Evolutionary conservation across 2,113 vertebrate genomes (phyloP), one percentile per base, ranked within the genome.

Genomic region (Elanus axillaris): DNA sequence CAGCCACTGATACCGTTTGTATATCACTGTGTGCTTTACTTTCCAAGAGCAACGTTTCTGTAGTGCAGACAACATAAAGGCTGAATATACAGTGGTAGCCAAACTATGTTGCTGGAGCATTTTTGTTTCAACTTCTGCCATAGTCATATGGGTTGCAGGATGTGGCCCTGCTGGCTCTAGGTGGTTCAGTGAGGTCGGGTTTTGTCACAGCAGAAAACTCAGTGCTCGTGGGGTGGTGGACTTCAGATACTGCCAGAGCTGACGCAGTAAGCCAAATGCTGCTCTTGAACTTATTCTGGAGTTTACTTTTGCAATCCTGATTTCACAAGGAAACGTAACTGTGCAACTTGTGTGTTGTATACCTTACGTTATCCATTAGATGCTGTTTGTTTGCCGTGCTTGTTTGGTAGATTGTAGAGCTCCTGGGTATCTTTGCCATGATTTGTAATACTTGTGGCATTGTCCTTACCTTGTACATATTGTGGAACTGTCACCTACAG

Each of bases 21-120:
- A 68, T 91, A 93, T 94, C 11, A 5, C 96, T 93, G 69, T 81
- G 93, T 97, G 94, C 96, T 98, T 96, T 84, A 71, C 95, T 96
- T 97, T 75, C 91, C 58, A 52, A 88, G 88, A 94, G 94, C 74
- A 31, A 26, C 29, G 2, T 79, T 94, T 91, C 42, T 95, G 31
- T 88, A 91, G 91, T 9, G 25, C 94, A 88, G 97, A 68, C 69
- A 87, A 34, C 4, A 1, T 97, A 77, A 86, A 95, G 93, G 96
- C 94, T 94, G 88, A 90, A 63, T 75, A 75, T 72, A 55, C 76
- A 85, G 96, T 63, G 92, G 95, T 88, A 93, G 96, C 93, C 95
- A 78, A 31, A 59, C 58, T 60, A 0, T 90, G 71, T 93, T 88
- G 16, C 94, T 84, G 87, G 18, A 94, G 68, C n/a, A 3, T 94